Percentiles rank a stretch among this genome's conserved stretches.
phyloP scores from a whole-genome alignment of 2,797 vertebrate species.

The Neomorphus geoffroyi region DNA sequence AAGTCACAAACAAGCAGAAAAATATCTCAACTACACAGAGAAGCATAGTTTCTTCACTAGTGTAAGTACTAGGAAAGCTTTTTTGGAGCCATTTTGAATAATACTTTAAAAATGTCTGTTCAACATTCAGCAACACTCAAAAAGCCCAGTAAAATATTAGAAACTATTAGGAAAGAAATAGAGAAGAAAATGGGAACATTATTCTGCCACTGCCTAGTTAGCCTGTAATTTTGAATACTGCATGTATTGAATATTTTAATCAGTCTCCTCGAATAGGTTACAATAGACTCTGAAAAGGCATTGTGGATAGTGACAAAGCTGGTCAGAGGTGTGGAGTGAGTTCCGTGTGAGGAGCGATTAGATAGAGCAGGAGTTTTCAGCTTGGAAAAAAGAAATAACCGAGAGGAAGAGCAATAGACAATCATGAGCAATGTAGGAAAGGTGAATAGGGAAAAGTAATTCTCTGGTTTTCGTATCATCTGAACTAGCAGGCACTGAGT shows the following conservation, averaged over 20 bases:
- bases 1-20: neutral
- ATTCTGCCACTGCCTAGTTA: neutral
- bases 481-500: neutral
- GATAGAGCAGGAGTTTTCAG: neutral
- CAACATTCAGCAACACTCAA: neutral
- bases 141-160: neutral
- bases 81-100: neutral
- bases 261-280: neutral
- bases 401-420: neutral
- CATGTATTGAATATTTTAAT: neutral
- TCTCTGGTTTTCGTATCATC: neutral
- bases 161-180: slow-evolving; percentile 19
- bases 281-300: neutral
- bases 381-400: neutral
- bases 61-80: neutral
- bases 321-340: neutral
- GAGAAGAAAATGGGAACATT: neutral
- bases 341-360: neutral
- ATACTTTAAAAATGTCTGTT: neutral
- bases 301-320: neutral
- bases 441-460: neutral
- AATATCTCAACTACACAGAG: neutral
- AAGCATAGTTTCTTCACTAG: neutral
- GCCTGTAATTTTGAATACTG: neutral
- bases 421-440: neutral